These are phyloP conservation scores for Campylomormyrus numenius DNA, from an alignment of 2,113 vertebrate genomes.

Conservation along the genomic window DNA sequence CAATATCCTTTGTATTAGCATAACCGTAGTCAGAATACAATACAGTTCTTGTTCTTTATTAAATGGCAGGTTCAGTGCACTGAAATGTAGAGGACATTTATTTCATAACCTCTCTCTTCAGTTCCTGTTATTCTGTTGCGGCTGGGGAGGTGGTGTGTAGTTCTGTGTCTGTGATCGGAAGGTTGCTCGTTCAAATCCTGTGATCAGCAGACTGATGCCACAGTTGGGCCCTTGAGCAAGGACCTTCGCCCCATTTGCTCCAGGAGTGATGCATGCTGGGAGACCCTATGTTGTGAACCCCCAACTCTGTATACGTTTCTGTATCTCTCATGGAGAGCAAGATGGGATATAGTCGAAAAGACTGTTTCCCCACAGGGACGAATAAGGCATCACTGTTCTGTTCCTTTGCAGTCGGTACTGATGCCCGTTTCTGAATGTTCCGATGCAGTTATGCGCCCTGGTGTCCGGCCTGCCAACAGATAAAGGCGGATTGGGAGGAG, in stretches of 20 bases:
- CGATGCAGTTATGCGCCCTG: constrained; percentile 73
- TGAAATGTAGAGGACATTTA: not conserved
- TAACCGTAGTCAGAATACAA: not conserved
- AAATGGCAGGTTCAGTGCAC: not conserved
- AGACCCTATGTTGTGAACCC: not conserved
- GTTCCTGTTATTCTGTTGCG: not conserved
- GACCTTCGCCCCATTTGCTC: not conserved
- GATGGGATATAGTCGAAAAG: not conserved
- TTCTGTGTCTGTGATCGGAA: not conserved
- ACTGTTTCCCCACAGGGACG: not conserved
- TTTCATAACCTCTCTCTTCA: not conserved
- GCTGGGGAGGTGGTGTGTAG: not conserved
- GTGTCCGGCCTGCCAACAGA: constrained; percentile 78
- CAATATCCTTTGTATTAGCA: not conserved
- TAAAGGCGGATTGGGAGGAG: constrained; percentile 70
- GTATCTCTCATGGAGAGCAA: not conserved
- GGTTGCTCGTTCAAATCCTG: not conserved
- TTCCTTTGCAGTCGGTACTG: not conserved
- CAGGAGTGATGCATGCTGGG: not conserved
- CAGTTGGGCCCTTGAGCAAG: not conserved
- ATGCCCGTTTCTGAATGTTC: not conserved
- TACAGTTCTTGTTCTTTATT: not conserved
- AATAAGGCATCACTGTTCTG: not conserved
- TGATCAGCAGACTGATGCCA: not conserved
- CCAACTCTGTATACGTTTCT: not conserved